These are phyloP conservation scores for Papilio elwesi DNA, from an alignment of 2,888 invertebrate genomes.

Conservation along the genomic window DNA sequence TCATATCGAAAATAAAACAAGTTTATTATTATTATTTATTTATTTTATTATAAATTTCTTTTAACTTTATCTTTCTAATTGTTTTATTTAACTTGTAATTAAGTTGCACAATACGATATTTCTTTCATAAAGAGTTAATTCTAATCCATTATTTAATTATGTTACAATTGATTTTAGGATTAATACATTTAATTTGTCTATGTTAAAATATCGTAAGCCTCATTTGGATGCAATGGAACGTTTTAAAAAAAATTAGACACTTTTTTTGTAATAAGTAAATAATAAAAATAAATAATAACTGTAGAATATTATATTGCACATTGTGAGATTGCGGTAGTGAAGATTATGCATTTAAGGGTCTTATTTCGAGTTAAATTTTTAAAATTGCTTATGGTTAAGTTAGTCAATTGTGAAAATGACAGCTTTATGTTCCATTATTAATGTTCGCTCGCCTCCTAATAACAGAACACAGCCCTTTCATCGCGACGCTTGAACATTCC, in stretches of 20 bases:
- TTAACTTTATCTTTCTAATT: too few relatives aligned
- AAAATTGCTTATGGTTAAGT: constrained; percentile 12
- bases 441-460: constrained; percentile 40
- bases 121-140: too few relatives aligned
- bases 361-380: constrained; percentile 34
- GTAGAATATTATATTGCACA: constrained; percentile 54
- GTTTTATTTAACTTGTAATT: too few relatives aligned
- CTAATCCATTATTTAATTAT: too few relatives aligned
- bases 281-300: constrained; percentile 12
- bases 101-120: too few relatives aligned
- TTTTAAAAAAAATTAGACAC: constrained; percentile 2
- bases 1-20: background rate
- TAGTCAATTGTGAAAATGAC: background rate
- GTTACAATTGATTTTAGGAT: too few relatives aligned
- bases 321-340: constrained; percentile 55
- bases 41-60: too few relatives aligned
- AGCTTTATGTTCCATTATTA: constrained; percentile 27
- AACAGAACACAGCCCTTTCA: constrained; percentile 1
- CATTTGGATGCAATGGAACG: constrained; percentile 1
- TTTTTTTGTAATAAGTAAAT: background rate
- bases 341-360: constrained; percentile 63
- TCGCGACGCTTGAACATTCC: constrained; percentile 51
- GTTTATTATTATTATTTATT: too few relatives aligned
- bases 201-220: background rate
- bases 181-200: background rate